Evolutionary conservation across 2,113 vertebrate species (phyloP).

Genomic region (Chionis minor): DNA sequence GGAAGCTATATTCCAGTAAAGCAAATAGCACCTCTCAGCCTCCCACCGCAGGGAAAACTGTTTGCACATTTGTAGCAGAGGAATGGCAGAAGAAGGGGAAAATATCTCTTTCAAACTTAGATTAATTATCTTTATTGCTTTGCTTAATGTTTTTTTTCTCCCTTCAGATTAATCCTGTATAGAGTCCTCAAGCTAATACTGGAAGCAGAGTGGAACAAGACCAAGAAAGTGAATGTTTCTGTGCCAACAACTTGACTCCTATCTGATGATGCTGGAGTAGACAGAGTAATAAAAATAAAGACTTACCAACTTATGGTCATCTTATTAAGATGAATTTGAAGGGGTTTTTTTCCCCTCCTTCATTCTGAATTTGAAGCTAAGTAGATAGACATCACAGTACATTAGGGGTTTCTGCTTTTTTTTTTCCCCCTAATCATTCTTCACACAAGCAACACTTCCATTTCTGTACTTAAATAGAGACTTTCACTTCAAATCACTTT

Average conservation of each 20-base stretch:
- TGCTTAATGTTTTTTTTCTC: slow-evolving; percentile 56
- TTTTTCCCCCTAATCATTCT: not conserved
- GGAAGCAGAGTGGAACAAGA: slow-evolving; percentile 2
- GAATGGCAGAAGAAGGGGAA: slow-evolving; percentile 50
- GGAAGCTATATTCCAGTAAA: not conserved
- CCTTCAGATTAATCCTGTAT: slow-evolving; percentile 38
- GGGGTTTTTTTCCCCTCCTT: not conserved
- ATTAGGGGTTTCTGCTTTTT: not conserved
- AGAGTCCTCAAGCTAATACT: slow-evolving; percentile 19
- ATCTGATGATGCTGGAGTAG: not conserved
- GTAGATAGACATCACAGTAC: not conserved
- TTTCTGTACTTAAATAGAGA: not conserved
- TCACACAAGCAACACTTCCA: not conserved
- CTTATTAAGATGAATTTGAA: slow-evolving; percentile 22
- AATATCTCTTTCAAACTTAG: slow-evolving; percentile 69
- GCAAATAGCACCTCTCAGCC: not conserved
- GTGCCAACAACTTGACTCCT: not conserved
- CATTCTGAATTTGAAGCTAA: slow-evolving; percentile 27
- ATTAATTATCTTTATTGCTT: slow-evolving; percentile 72
- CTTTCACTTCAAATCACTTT: not conserved
- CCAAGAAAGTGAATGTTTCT: not conserved
- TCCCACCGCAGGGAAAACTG: not conserved
- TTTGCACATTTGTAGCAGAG: slow-evolving; percentile 25
- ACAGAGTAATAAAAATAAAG: not conserved
- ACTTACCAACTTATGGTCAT: not conserved